Percentiles rank a stretch among this genome's conserved stretches.
phyloP scores from a whole-genome alignment of 2,888 invertebrate genomes.

The Timandra comae region DNA sequence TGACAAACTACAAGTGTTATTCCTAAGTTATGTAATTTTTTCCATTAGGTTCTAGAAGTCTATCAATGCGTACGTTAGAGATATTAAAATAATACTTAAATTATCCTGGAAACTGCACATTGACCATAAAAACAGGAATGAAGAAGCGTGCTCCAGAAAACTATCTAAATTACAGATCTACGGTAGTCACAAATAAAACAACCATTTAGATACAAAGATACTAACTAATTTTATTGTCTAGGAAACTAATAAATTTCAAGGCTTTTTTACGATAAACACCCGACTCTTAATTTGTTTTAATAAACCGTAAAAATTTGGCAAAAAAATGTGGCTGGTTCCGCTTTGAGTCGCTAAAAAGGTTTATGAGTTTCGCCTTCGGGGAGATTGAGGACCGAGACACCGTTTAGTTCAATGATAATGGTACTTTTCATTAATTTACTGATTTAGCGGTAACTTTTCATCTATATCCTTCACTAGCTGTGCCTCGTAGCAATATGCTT shows the following conservation, averaged over 20 bases:
- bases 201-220: slow-evolving; percentile 62
- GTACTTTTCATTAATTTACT: too few species aligned
- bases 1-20: too few species aligned
- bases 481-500: too few species aligned
- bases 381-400: too few species aligned
- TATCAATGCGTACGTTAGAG: too few species aligned
- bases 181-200: slow-evolving; percentile 41
- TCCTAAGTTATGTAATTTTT: too few species aligned
- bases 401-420: slow-evolving; percentile 1
- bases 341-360: slow-evolving; percentile 53
- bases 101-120: too few species aligned
- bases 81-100: too few species aligned
- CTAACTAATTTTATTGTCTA: slow-evolving; percentile 61
- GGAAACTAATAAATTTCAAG: slow-evolving; percentile 65
- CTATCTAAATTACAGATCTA: slow-evolving; percentile 47
- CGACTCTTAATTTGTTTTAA: slow-evolving; percentile 65
- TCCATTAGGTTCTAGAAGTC: too few species aligned
- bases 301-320: slow-evolving; percentile 62
- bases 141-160: slow-evolving; percentile 14
- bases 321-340: slow-evolving; percentile 51
- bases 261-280: slow-evolving; percentile 31
- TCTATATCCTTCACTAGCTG: too few species aligned
- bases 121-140: too few species aligned
- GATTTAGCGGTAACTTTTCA: slow-evolving; percentile 3
- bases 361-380: slow-evolving; percentile 30